Base-by-base conservation (phyloP, 2,888 invertebrate species). In the Zootermopsis nevadensis region DNA sequence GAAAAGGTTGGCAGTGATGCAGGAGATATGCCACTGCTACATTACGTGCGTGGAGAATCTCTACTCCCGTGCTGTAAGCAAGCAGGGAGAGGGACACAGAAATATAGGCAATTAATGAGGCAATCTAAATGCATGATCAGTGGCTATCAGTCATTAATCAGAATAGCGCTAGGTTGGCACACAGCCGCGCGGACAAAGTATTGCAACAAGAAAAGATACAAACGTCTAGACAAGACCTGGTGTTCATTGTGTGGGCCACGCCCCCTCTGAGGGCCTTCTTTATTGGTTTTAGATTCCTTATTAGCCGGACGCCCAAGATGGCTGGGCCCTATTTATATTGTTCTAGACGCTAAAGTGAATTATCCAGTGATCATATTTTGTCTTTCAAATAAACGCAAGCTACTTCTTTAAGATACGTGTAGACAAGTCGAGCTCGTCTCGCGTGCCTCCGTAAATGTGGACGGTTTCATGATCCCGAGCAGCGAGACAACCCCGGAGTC, bases 61-160 rank as follows among this genome's bases (percentile, higher is more conserved):
- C 76, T 42, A 27, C 42, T 19, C 38, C 76, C 76, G 76, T 27
- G 4, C 35, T 79, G 24, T 35, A 42, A 74, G 74, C 74, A 42
- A 30, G 74, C 33, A 38, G 74, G 42, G 74, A 35, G 60, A 30
- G 79, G 60, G 38, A 0, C 10, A 3, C 31, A 55, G 60, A 22
- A 74, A 31, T 79, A 79, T 79, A 79, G 79, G 79, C 83, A 83
- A 83, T 84, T 85, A 85, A 85, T 85, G 85, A 85, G 83, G 84
- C 85, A 85, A 85, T 85, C 85, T 85, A 85, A 84, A 85, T 85
- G 85, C 85, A 85, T 84, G 85, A 85, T 85, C 85, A 84, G 85
- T 76, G 81, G 81, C 82, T 84, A 85, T 85, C 85, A 84, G 84
- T 83, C 85, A 84, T 85, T 85, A 85, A 85, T 85, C 85, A 85